Evolutionary conservation across 1,140 invertebrate genomes (phyloP).

Genomic region (Drosophila asahinai): DNA sequence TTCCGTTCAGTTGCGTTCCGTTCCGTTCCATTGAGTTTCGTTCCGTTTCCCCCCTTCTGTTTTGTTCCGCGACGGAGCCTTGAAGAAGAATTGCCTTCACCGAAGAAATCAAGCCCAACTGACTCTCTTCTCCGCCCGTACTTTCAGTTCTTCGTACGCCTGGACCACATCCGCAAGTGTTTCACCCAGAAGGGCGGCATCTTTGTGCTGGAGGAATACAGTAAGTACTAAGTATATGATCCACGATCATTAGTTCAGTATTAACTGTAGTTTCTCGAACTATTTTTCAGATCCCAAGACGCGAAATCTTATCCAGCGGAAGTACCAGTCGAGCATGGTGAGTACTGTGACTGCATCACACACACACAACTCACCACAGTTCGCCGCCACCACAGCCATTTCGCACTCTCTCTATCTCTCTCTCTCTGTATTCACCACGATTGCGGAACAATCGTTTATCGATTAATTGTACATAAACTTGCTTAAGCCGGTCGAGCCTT

Average conservation of each 20-base stretch:
- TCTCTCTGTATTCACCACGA: slow-evolving; percentile 2
- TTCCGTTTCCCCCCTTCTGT: slow-evolving; percentile 22
- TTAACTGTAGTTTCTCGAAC: not conserved
- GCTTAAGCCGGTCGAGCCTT: slow-evolving; percentile 2
- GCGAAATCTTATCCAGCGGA: slow-evolving; percentile 97
- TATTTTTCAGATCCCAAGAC: slow-evolving; percentile 96
- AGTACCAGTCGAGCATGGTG: slow-evolving; percentile 99
- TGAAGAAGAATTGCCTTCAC: not conserved
- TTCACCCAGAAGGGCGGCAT: slow-evolving; percentile 99
- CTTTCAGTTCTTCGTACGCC: slow-evolving; percentile 99
- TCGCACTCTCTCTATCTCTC: not conserved
- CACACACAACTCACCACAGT: slow-evolving; percentile 4
- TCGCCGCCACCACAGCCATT: slow-evolving; percentile 22
- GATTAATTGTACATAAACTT: slow-evolving; percentile 40
- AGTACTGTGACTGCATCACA: slow-evolving; percentile 85
- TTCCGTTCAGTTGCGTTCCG: slow-evolving; percentile 15
- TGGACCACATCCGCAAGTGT: slow-evolving; percentile 99
- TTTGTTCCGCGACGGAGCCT: slow-evolving; percentile 33
- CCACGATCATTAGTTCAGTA: too few species aligned
- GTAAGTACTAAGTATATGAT: slow-evolving; percentile 88
- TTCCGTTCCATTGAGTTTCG: slow-evolving; percentile 36
- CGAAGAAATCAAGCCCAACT: slow-evolving; percentile 20
- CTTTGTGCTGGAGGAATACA: slow-evolving; percentile 99
- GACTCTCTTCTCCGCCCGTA: slow-evolving; percentile 53
- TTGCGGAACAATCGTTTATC: slow-evolving; percentile 9